phyloP scores from a whole-genome alignment of 2,113 vertebrate genomes.

The Rhipidura dahli region DNA sequence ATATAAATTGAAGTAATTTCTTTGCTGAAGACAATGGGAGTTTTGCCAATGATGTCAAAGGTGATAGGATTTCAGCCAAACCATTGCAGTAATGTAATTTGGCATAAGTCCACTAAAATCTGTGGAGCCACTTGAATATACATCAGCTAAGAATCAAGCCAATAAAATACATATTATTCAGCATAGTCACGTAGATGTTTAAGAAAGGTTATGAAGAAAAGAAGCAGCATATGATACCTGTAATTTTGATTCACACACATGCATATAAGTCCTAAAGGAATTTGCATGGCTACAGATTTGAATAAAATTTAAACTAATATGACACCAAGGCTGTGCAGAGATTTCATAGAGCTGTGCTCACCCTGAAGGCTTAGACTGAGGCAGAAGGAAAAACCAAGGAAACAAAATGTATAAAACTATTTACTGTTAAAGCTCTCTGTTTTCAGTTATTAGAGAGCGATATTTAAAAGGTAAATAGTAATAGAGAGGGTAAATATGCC shows the following conservation, averaged over 20 bases:
- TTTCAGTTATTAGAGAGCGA: neutral
- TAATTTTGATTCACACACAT: neutral
- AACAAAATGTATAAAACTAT: neutral
- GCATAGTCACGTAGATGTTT: neutral
- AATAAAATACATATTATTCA: slow-evolving; percentile 8
- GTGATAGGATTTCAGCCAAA: slow-evolving; percentile 35
- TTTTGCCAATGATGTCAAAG: slow-evolving; percentile 25
- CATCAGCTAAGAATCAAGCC: neutral
- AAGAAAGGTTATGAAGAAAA: slow-evolving; percentile 29
- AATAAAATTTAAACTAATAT: neutral
- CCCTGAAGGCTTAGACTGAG: neutral
- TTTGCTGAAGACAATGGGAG: neutral
- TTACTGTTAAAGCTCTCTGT: neutral
- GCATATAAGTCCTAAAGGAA: neutral
- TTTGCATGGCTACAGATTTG: neutral
- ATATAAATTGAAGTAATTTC: neutral
- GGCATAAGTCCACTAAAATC: slow-evolving; percentile 41
- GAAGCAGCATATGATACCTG: neutral
- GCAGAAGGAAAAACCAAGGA: neutral
- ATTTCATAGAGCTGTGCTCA: neutral
- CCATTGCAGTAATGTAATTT: slow-evolving; percentile 14
- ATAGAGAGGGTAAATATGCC: neutral
- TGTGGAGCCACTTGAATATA: neutral
- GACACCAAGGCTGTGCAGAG: neutral
- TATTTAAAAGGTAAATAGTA: neutral